Percentiles rank a stretch among this genome's conserved stretches.
phyloP scores from a whole-genome alignment of 1,140 invertebrate genomes.

The Drosophila bocki region DNA sequence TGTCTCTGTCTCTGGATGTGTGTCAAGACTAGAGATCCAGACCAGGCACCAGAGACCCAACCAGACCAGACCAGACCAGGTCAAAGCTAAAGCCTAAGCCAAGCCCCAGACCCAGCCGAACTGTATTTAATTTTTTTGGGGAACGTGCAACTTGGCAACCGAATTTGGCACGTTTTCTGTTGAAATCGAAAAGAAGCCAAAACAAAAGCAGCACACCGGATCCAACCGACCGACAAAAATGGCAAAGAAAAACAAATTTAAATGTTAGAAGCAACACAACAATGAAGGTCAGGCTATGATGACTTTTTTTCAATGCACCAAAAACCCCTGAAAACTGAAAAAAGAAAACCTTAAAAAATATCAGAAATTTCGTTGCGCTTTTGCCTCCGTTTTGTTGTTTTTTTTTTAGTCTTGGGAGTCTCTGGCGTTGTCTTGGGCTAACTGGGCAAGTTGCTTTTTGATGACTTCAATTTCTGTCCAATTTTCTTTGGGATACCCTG shows the following conservation, averaged over 20 bases:
- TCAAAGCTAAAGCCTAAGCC: conserved; percentile 38
- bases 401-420: conserved; percentile 7
- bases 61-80: conserved; percentile 22
- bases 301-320: conserved; percentile 32
- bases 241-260: conserved; percentile 70
- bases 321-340: conserved; percentile 22
- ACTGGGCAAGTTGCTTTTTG: conserved; percentile 59
- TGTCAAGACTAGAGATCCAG: conserved; percentile 36
- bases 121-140: conserved; percentile 73
- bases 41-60: conserved; percentile 16
- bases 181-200: conserved; percentile 70
- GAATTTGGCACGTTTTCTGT: conserved; percentile 77
- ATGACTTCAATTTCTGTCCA: conserved; percentile 69
- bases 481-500: conserved; percentile 55
- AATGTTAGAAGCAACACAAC: conserved; percentile 72
- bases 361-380: conserved; percentile 45
- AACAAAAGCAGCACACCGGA: conserved; percentile 32
- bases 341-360: conserved; percentile 6
- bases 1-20: conserved; percentile 23
- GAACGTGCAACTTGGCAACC: conserved; percentile 72
- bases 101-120: conserved; percentile 53
- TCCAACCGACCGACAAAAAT: conserved; percentile 25
- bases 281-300: conserved; percentile 75
- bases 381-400: conserved; percentile 20
- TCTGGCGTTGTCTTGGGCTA: conserved; percentile 44